Evolutionary conservation across 1,140 invertebrate species (phyloP).

Genomic region (Drosophila tsacasi): DNA sequence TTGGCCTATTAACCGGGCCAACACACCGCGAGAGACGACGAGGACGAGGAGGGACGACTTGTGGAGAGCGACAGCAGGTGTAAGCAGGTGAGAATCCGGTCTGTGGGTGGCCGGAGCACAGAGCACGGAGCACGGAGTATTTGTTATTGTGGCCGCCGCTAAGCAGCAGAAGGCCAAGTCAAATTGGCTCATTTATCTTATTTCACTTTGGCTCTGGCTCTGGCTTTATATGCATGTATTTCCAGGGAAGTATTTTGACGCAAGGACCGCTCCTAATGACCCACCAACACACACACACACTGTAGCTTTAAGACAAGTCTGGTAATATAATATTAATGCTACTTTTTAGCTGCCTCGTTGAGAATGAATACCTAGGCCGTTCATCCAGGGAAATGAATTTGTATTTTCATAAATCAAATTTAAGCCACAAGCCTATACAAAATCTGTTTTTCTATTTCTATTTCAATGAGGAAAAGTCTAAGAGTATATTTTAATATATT

Average conservation of each 20-base stretch:
- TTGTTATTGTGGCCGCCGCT: constrained; percentile 36
- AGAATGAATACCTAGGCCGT: neutral
- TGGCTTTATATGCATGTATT: constrained; percentile 1
- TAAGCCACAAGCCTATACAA: too few relatives aligned
- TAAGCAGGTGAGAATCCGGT: constrained; percentile 8
- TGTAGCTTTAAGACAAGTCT: constrained; percentile 4
- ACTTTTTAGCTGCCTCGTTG: neutral
- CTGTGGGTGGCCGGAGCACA: constrained; percentile 6
- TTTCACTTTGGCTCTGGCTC: constrained; percentile 55
- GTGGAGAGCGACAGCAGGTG: neutral
- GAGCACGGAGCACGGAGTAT: constrained; percentile 2
- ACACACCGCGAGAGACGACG: neutral
- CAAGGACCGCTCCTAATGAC: constrained; percentile 9
- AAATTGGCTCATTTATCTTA: constrained; percentile 80
- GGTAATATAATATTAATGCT: constrained; percentile 1
- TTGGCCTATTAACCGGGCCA: constrained; percentile 35
- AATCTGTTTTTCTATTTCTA: neutral
- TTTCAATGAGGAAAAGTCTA: neutral
- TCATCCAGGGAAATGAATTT: neutral
- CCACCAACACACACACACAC: neutral
- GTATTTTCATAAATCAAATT: neutral
- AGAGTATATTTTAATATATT: neutral
- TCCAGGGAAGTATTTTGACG: constrained; percentile 16
- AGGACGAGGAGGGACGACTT: neutral
- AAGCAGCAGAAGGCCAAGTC: constrained; percentile 58